Conservation (phyloP, 2,888 invertebrate species). For the Bimastos eiseni region DNA sequence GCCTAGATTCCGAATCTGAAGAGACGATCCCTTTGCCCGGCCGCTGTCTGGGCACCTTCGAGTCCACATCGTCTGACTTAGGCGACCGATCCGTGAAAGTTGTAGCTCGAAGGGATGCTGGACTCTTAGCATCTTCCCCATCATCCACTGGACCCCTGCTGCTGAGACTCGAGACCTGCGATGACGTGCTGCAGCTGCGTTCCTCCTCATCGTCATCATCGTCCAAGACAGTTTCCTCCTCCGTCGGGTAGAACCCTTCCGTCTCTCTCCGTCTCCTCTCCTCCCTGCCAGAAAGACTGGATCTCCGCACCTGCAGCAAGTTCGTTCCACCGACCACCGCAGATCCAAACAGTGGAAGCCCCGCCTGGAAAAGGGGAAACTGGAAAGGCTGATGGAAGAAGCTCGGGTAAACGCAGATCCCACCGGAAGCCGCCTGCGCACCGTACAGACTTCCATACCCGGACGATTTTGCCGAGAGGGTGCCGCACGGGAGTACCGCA, state of each 20-base stretch:
- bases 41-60: neutral
- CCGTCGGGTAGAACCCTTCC: neutral
- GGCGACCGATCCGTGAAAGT: neutral
- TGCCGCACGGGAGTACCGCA: neutral
- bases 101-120: neutral
- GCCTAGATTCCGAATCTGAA: neutral
- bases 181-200: neutral
- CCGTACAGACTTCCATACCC: neutral
- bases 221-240: neutral
- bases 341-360: neutral
- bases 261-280: neutral
- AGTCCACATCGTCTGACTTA: neutral
- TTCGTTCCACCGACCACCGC: neutral
- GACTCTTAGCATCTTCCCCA: neutral
- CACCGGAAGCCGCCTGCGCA: neutral
- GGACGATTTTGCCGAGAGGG: neutral
- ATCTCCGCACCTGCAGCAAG: neutral
- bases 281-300: neutral
- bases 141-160: neutral
- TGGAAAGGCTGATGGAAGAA: constrained; percentile 7
- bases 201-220: constrained; percentile 18
- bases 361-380: constrained; percentile 2
- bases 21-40: neutral
- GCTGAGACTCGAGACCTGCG: neutral
- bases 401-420: neutral